A percentile compares a stretch with the other conserved stretches of the same genome.
Evolutionary conservation across 2,888 invertebrate genomes (phyloP).

Genomic region (Clistopyga incitator): DNA sequence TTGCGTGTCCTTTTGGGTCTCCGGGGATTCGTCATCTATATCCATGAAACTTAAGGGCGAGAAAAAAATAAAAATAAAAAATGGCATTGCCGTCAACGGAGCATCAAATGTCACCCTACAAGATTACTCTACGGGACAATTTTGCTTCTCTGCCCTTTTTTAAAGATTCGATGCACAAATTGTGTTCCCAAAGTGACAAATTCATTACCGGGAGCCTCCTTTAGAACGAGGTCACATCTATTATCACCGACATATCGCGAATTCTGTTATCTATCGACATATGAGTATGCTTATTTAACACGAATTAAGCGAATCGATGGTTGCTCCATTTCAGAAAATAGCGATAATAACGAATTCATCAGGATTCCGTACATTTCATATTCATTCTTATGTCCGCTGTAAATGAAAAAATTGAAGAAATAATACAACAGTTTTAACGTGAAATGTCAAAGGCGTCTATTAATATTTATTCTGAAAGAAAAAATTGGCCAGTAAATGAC

Average conservation of each 20-base stretch:
- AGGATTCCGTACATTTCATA: background rate
- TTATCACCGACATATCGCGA: no score
- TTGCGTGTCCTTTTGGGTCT: constrained; percentile 47
- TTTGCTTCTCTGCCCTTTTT: background rate
- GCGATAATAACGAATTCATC: background rate
- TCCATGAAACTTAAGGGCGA: constrained; percentile 41
- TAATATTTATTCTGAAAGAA: background rate
- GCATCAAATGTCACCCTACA: constrained; percentile 25
- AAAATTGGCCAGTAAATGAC: no score
- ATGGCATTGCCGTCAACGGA: constrained; percentile 5
- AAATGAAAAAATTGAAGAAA: background rate
- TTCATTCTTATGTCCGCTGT: background rate
- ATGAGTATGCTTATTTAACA: background rate
- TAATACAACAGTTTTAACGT: background rate
- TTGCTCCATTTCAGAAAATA: background rate
- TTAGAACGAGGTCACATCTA: background rate
- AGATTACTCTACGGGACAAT: background rate
- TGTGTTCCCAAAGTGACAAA: background rate
- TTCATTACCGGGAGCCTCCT: constrained; percentile 6
- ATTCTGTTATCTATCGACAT: background rate
- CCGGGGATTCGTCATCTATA: constrained; percentile 36
- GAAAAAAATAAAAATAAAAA: constrained; percentile 9
- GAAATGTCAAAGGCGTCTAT: background rate
- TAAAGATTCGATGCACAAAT: background rate
- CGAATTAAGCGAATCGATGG: background rate